Evolutionary conservation across 1,140 invertebrate species (phyloP), one percentile per base, ranked within the genome.

Genomic region (Bactericera cockerelli): DNA sequence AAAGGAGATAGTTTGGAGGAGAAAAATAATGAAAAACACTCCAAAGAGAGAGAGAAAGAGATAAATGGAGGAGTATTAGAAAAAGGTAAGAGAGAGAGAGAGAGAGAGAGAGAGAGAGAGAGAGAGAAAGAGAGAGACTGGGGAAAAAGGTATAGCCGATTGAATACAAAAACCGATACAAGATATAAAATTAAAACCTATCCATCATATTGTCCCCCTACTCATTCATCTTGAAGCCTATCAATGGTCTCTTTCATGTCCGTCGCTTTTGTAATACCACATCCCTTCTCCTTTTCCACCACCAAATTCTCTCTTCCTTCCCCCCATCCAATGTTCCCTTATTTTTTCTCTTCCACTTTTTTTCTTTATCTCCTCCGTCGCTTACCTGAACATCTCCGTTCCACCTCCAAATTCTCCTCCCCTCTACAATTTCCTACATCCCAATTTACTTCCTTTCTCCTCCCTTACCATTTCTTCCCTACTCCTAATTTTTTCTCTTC

Each of bases 171-270:
- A 31, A 25, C 6, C 6, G 49, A 54, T 21, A 25, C 19, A 25
- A 25, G 24, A 54, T 11, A 25, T 11, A n/a, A 25, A 54, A 19
- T 58, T 26, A 13, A 26, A 14, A 24, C 28, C n/a, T 26, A 25
- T 67, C 66, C 36, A 54, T 55, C 54, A 60, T 39, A 59, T 26
- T 55, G 68, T 66, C 26, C 64, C 68, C 57, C 62, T 66, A n/a
- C 62, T 63, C 33, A 70, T 67, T 60, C 67, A 65, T 65, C 63
- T 65, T 66, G 16, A 14, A 33, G 56, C 61, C 62, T 60, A 70
- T 69, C 67, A 67, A 69, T 69, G 67, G 66, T 13, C 68, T 67
- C 68, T 67, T 64, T 68, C 64, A 63, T 61, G 63, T 57, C 61
- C 65, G 26, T 56, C 64, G 63, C 57, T 63, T 57, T 54, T 59